Base-by-base conservation (phyloP, 2,797 vertebrate species). In the Acrossocheilus wenchowensis region DNA sequence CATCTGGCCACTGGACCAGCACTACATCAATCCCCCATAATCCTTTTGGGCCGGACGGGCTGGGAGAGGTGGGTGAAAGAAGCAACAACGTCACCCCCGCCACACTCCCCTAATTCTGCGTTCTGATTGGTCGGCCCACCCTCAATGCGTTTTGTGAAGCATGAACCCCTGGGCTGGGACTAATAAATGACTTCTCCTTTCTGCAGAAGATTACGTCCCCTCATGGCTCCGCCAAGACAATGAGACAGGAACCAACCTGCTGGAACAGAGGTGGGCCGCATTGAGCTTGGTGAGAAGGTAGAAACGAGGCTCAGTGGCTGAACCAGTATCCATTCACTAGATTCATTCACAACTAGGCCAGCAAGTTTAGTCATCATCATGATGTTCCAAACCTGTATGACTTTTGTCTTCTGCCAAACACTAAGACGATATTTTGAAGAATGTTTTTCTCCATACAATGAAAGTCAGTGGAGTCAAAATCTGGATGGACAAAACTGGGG, bases 11-110 rank as follows among this genome's bases (percentile, higher is more conserved):
- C 60, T 87, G 87, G 88, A 84, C 88, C 75, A 81, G 89, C 80
- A 77, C 89, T 91, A 92, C 92, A 93, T 90, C 92, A 93, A 93
- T 93, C 92, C 88, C 92, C 91, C 84, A 91, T 94, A 95, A 95
- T 95, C 93, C 92, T 90, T 81, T 50, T 88, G 89, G 90, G 88
- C 83, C 39, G 81, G 87, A 90, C 41, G 88, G 89, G 87, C 82
- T n/a, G 78, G 89, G 83, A 83, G 72, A 83, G 72, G 64, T 81
- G 41, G 86, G 71, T 81, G 85, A 90, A 90, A 90, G 84, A 72
- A 85, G 66, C 39, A 81, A 68, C 48, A 88, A 85, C 36, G 72
- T 84, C 82, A 81, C 78, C 60, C 87, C 72, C 79, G 23, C 64
- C 43, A 1, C 79, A 86, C 86, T 87, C 75, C 81, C 72, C 64